phyloP scores from a whole-genome alignment of 2,888 invertebrate species.

The Tenthredo distinguenda region DNA sequence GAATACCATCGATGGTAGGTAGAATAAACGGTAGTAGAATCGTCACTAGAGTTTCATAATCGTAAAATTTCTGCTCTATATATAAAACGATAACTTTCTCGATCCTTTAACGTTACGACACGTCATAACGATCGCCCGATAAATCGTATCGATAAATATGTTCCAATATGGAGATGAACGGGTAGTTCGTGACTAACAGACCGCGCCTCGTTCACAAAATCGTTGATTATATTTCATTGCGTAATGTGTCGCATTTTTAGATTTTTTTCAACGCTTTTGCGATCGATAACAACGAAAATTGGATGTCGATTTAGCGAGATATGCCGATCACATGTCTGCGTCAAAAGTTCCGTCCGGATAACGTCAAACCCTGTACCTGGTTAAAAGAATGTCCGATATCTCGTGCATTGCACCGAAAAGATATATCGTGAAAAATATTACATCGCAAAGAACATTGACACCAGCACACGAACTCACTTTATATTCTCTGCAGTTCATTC shows the following conservation, averaged over 20 bases:
- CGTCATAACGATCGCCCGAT: not conserved
- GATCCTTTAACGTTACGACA: constrained; percentile 19
- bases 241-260: not conserved
- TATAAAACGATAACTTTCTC: constrained; percentile 34
- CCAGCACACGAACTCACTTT: not conserved
- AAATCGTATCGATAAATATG: not conserved
- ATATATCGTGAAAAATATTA: not conserved
- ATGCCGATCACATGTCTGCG: constrained; percentile 26
- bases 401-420: not conserved
- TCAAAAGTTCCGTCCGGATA: constrained; percentile 16
- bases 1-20: not conserved
- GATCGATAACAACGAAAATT: constrained; percentile 22
- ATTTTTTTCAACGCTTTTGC: not conserved
- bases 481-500: not conserved
- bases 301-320: constrained; percentile 2
- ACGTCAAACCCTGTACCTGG: not conserved
- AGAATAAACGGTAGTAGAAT: not conserved
- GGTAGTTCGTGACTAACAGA: not conserved
- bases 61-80: constrained; percentile 2
- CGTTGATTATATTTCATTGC: not conserved
- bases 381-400: not conserved
- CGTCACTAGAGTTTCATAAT: constrained; percentile 8
- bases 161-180: not conserved
- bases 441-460: not conserved
- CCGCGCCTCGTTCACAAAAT: not conserved